A percentile compares a stretch with the other conserved stretches of the same genome.
These are phyloP conservation scores for Ophion obscuratus DNA, from an alignment of 2,888 invertebrate genomes.

Conservation along the genomic window DNA sequence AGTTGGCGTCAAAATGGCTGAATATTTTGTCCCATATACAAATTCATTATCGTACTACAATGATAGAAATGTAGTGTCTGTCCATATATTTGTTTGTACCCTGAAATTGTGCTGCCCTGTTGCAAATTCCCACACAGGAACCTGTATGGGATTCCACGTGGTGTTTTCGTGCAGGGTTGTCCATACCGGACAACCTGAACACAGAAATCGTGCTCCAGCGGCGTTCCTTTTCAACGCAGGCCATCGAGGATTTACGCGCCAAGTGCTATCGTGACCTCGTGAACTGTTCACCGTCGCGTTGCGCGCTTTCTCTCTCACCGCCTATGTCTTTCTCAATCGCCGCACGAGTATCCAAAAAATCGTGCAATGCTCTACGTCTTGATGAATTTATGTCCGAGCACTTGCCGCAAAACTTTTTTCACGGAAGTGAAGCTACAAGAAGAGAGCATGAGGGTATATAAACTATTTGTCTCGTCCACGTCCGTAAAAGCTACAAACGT, in stretches of 20 bases:
- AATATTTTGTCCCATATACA: too few species aligned
- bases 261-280: conserved; percentile 39
- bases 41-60: too few species aligned
- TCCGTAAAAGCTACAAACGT: background rate
- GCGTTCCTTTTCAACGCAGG: conserved; percentile 32
- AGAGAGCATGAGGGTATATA: background rate
- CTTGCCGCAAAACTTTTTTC: conserved; percentile 38
- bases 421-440: conserved; percentile 28
- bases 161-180: too few species aligned
- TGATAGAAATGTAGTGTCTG: too few species aligned
- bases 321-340: conserved; percentile 15
- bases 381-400: conserved; percentile 47
- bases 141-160: too few species aligned
- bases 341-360: conserved; percentile 43
- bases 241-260: conserved; percentile 52
- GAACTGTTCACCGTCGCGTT: conserved; percentile 24
- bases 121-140: too few species aligned
- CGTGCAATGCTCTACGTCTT: conserved; percentile 33
- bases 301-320: conserved; percentile 1
- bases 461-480: conserved; percentile 14
- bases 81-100: too few species aligned
- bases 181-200: background rate
- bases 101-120: too few species aligned
- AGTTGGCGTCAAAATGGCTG: too few species aligned
- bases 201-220: conserved; percentile 40